phyloP scores from a whole-genome alignment of 1,140 invertebrate genomes.

The Conus betulinus region DNA sequence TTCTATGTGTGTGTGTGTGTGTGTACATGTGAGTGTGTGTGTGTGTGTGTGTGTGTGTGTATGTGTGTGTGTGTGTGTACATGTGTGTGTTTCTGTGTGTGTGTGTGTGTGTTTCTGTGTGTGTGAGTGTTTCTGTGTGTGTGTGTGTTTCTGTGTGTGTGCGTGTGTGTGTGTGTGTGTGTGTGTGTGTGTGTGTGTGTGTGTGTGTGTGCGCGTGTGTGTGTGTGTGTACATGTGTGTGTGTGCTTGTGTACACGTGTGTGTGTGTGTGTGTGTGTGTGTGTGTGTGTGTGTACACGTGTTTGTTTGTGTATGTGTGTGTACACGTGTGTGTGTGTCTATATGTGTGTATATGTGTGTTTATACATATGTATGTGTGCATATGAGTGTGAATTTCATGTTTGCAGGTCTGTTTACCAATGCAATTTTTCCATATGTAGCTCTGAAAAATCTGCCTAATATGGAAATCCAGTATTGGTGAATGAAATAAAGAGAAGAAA shows the following conservation, averaged over 20 bases:
- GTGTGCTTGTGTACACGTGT: neutral
- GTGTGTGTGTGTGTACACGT: too few relatives aligned
- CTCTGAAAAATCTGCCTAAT: too few relatives aligned
- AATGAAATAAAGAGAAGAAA: too few relatives aligned
- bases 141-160: neutral
- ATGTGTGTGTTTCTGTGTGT: neutral
- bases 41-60: neutral
- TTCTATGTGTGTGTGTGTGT: neutral
- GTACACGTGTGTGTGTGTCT: too few relatives aligned
- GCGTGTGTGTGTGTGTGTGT: neutral
- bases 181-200: neutral
- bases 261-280: slow-evolving; percentile 1
- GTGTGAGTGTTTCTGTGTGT: neutral
- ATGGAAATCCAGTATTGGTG: too few relatives aligned
- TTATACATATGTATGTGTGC: too few relatives aligned
- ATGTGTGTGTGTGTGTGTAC: neutral
- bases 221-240: neutral
- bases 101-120: neutral
- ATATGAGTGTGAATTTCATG: too few relatives aligned
- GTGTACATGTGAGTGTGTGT: neutral
- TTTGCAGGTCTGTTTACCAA: too few relatives aligned
- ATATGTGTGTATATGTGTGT: too few relatives aligned
- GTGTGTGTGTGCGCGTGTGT: neutral
- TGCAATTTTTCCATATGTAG: too few relatives aligned
- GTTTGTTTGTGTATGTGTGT: too few relatives aligned